These are phyloP conservation scores for Cinclus cinclus DNA, from an alignment of 2,113 vertebrate species.

Conservation along the genomic window DNA sequence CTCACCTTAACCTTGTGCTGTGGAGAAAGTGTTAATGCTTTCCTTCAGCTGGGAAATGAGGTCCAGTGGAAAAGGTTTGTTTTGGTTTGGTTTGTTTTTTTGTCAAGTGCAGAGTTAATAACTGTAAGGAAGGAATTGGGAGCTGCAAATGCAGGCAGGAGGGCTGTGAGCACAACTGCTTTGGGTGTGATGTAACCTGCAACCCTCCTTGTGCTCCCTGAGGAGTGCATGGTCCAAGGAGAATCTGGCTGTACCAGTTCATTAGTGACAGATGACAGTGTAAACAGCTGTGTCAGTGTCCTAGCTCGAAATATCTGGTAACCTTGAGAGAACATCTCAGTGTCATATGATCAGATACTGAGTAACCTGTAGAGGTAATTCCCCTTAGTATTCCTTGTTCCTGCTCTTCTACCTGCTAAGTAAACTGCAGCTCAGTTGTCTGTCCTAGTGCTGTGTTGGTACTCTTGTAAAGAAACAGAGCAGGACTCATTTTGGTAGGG, in stretches of 20 bases:
- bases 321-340: conserved; percentile 30
- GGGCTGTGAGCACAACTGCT: background rate
- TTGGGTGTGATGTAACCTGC: background rate
- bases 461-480: background rate
- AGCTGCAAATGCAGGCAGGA: background rate
- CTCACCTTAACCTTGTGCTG: background rate
- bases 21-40: background rate
- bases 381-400: background rate
- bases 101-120: background rate
- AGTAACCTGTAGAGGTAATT: conserved; percentile 45
- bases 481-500: background rate
- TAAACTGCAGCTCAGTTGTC: background rate
- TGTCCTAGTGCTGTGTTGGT: background rate
- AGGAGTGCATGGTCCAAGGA: background rate
- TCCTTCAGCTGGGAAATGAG: background rate
- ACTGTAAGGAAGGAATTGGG: background rate
- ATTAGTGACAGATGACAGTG: background rate
- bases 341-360: conserved; percentile 30
- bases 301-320: conserved; percentile 30
- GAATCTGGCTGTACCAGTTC: background rate
- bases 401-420: background rate
- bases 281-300: conserved; percentile 20
- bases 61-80: background rate
- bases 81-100: background rate
- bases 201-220: background rate